A percentile compares a stretch with the other conserved stretches of the same genome.
Conservation (phyloP, 2,888 invertebrate species). For the Podabrus alpinus region DNA sequence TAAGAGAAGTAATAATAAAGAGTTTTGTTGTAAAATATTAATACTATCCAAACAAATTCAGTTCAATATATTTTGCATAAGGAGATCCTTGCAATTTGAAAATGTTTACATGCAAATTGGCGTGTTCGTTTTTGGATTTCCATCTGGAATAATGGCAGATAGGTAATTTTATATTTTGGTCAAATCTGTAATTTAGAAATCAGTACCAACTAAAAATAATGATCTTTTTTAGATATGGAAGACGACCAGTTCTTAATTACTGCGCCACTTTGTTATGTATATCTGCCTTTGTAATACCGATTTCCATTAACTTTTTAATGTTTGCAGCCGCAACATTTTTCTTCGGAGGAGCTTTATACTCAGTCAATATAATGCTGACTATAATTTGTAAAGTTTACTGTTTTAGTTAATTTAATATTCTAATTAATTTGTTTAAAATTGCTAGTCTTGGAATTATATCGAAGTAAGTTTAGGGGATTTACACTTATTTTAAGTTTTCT, state of each 20-base stretch:
- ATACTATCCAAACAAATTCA: background rate
- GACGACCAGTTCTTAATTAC: background rate
- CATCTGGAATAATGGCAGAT: background rate
- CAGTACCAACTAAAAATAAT: too few species aligned
- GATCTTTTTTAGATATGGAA: background rate
- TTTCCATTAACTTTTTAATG: background rate
- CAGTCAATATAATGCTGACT: background rate
- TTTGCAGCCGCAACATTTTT: background rate
- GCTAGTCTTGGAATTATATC: background rate
- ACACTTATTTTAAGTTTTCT: background rate
- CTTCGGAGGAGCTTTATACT: background rate
- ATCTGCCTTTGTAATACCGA: background rate
- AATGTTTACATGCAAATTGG: background rate
- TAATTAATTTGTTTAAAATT: background rate
- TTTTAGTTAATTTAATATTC: background rate
- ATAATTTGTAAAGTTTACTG: background rate
- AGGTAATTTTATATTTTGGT: background rate
- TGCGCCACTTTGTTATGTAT: background rate
- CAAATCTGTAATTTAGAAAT: too few species aligned
- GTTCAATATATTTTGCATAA: background rate
- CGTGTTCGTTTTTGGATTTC: background rate
- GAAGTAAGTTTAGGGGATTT: background rate
- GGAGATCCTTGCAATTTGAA: accelerated
- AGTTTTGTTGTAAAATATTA: background rate
- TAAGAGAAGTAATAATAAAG: background rate